A percentile compares a stretch with the other conserved stretches of the same genome.
Evolutionary conservation across 2,888 invertebrate species (phyloP).

Genomic region (Zaprionus obscuricornis): DNA sequence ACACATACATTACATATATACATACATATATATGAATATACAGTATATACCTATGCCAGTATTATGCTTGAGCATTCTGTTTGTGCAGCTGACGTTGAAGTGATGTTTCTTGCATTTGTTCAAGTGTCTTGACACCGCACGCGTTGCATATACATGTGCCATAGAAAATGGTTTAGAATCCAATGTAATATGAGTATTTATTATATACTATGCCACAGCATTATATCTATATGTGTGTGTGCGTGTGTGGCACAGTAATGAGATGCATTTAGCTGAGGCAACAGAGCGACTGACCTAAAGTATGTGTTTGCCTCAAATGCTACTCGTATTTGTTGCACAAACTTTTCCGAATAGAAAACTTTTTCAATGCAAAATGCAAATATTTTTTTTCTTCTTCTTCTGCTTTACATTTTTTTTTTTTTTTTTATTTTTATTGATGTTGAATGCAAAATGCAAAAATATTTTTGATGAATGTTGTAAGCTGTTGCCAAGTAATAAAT

Average conservation of each 20-base stretch:
- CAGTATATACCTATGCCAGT: constrained; percentile 30
- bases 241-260: constrained; percentile 59
- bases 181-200: constrained; percentile 50
- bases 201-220: constrained; percentile 21
- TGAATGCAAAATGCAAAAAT: constrained; percentile 3
- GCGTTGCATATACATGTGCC: constrained; percentile 64
- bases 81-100: constrained; percentile 64
- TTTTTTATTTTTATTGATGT: constrained; percentile 23
- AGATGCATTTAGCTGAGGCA: constrained; percentile 68
- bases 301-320: too few relatives aligned
- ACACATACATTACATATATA: too few relatives aligned
- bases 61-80: constrained; percentile 49
- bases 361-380: constrained; percentile 38
- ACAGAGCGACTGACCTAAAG: constrained; percentile 45
- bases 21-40: not conserved
- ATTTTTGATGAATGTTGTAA: constrained; percentile 32
- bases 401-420: not conserved
- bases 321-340: constrained; percentile 25
- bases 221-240: constrained; percentile 23
- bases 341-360: constrained; percentile 34
- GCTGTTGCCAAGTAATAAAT: constrained; percentile 55
- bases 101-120: constrained; percentile 53
- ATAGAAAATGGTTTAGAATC: constrained; percentile 59
- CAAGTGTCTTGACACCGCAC: constrained; percentile 45
- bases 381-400: constrained; percentile 8